Evolutionary conservation across 2,888 invertebrate genomes (phyloP).

Genomic region (Campaea margaritaria): DNA sequence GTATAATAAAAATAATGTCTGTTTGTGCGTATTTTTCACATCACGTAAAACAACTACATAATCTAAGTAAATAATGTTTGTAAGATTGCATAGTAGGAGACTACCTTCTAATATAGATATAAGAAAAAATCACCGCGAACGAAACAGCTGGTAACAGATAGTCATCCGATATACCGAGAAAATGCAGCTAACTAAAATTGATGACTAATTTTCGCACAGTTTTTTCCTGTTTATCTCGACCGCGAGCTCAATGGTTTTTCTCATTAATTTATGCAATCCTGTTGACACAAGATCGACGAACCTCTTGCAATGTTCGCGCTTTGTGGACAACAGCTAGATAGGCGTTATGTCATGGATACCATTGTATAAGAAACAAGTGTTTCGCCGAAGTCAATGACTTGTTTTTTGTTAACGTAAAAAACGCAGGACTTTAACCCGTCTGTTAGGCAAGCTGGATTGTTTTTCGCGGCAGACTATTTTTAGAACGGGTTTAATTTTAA

Average conservation of each 20-base stretch:
- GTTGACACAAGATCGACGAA: slow-evolving; percentile 13
- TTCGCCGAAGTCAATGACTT: slow-evolving; percentile 26
- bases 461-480: slow-evolving; percentile 16
- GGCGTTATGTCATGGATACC: slow-evolving; percentile 16
- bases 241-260: slow-evolving; percentile 17
- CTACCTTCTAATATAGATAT: too few relatives aligned
- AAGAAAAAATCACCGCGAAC: too few relatives aligned
- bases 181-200: slow-evolving; percentile 19
- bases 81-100: too few relatives aligned
- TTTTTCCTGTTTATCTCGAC: slow-evolving; percentile 36
- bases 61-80: too few relatives aligned
- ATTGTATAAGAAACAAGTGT: slow-evolving; percentile 19
- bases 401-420: slow-evolving; percentile 11
- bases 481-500: slow-evolving; percentile 9
- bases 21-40: too few relatives aligned
- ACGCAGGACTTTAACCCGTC: too few relatives aligned
- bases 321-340: slow-evolving; percentile 11
- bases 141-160: too few relatives aligned
- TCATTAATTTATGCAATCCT: slow-evolving; percentile 26
- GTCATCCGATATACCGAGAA: not conserved
- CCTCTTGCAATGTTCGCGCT: not conserved
- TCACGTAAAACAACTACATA: too few relatives aligned
- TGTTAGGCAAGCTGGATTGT: slow-evolving; percentile 6
- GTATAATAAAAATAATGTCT: too few relatives aligned
- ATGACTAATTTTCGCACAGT: slow-evolving; percentile 33